Evolutionary conservation across 1,140 invertebrate species (phyloP).

Genomic region (Akabosia matsudoensis): DNA sequence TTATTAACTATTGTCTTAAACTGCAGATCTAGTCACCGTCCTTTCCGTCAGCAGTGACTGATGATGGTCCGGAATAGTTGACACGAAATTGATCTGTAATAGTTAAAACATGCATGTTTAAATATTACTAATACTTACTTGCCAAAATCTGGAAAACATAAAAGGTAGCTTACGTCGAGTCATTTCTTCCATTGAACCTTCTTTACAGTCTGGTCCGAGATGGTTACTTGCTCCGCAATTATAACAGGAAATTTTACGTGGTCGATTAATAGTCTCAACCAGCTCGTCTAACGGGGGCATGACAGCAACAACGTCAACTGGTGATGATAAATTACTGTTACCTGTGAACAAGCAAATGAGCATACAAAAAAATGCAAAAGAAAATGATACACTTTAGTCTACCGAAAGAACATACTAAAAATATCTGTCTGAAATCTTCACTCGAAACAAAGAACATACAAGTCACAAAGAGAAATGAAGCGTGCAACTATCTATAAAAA

Average conservation of each 20-base stretch:
- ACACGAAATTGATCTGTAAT: slow-evolving; percentile 17
- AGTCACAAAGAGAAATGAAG: slow-evolving; percentile 5
- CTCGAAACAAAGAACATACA: too few species aligned
- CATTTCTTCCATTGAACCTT: slow-evolving; percentile 82
- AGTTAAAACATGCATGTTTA: too few species aligned
- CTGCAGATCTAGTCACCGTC: slow-evolving; percentile 1
- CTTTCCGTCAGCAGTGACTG: slow-evolving; percentile 14
- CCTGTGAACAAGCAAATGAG: slow-evolving; percentile 4
- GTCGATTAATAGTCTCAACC: slow-evolving; percentile 19
- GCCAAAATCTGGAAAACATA: neutral
- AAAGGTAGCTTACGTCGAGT: slow-evolving; percentile 55
- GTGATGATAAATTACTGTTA: slow-evolving; percentile 18
- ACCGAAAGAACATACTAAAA: too few species aligned
- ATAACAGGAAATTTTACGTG: slow-evolving; percentile 61
- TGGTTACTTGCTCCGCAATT: slow-evolving; percentile 75
- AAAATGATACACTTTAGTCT: too few species aligned
- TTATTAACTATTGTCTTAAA: neutral
- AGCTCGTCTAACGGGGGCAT: slow-evolving; percentile 14
- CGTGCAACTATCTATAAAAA: neutral
- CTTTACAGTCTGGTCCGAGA: slow-evolving; percentile 75
- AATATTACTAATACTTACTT: neutral
- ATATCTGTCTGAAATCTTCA: too few species aligned
- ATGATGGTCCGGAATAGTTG: slow-evolving; percentile 20
- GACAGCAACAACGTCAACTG: slow-evolving; percentile 13
- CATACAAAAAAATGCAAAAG: slow-evolving; percentile 3